Percentiles rank a stretch among this genome's conserved stretches.
These are phyloP conservation scores for Raja brachyura DNA, from an alignment of 2,113 vertebrate genomes.

Conservation along the genomic window DNA sequence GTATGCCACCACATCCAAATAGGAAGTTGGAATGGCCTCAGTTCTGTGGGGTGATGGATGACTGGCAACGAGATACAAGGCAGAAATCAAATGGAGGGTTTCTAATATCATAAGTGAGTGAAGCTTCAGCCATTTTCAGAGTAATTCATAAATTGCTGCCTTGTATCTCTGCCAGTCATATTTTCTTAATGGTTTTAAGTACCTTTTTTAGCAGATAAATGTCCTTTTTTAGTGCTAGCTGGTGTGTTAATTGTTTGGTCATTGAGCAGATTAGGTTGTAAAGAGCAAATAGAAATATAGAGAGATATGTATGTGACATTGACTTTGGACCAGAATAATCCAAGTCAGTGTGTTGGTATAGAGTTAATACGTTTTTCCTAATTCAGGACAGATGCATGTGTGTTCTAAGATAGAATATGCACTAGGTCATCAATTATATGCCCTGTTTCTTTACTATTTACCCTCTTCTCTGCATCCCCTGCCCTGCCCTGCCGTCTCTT, in stretches of 20 bases:
- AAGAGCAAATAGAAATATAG: background rate
- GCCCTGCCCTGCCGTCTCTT: background rate
- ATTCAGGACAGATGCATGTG: background rate
- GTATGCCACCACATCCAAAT: constrained; percentile 26
- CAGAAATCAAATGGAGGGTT: constrained; percentile 24
- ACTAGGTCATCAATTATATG: background rate
- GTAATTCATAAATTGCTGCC: constrained; percentile 21
- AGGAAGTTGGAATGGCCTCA: constrained; percentile 32
- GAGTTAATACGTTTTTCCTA: background rate
- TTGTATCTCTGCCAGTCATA: constrained; percentile 8
- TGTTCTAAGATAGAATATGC: background rate
- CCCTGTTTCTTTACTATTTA: background rate
- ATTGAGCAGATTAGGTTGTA: background rate
- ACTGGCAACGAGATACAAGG: constrained; percentile 31
- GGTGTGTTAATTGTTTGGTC: background rate
- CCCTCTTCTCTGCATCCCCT: no score
- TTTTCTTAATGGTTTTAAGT: background rate
- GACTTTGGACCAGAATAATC: background rate
- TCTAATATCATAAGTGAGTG: constrained; percentile 23
- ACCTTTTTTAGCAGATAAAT: background rate
- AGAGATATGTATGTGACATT: background rate
- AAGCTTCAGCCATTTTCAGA: constrained; percentile 31
- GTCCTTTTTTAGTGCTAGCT: background rate
- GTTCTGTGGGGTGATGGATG: background rate
- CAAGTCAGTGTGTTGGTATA: background rate